phyloP scores from a whole-genome alignment of 2,797 vertebrate species.

The Ptychobarbus kaznakovi region DNA sequence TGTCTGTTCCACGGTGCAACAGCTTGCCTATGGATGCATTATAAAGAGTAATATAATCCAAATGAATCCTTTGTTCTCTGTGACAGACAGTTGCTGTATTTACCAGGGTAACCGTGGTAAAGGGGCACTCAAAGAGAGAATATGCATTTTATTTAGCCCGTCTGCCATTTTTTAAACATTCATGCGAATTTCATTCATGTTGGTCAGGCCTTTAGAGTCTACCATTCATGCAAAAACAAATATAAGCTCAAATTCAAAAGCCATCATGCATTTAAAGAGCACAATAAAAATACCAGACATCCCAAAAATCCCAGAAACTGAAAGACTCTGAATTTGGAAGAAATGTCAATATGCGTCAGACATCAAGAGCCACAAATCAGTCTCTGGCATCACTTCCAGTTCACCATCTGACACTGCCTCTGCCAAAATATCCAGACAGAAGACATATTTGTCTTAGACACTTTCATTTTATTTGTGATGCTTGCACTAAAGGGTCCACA shows the following conservation, averaged over 20 bases:
- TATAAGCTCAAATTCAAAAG: neutral
- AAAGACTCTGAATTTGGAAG: neutral
- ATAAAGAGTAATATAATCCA: neutral
- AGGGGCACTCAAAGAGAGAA: neutral
- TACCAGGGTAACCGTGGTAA: neutral
- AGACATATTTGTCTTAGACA: conserved; percentile 9
- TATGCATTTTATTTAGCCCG: neutral
- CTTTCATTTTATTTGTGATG: conserved; percentile 20
- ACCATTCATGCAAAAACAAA: neutral
- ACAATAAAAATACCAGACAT: neutral
- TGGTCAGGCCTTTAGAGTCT: neutral
- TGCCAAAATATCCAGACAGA: conserved; percentile 36
- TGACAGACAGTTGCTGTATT: neutral
- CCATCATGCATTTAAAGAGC: neutral
- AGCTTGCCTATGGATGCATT: neutral
- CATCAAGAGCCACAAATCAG: neutral
- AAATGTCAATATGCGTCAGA: conserved; percentile 4
- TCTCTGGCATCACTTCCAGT: conserved; percentile 3
- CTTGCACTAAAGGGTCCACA: neutral
- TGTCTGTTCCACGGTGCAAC: neutral
- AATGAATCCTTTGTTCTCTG: neutral
- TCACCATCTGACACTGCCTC: conserved; percentile 3
- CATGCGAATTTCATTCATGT: neutral
- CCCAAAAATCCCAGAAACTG: neutral
- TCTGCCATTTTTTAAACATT: neutral